These are phyloP conservation scores for Cydia splendana DNA, from an alignment of 1,140 invertebrate species.

Conservation along the genomic window DNA sequence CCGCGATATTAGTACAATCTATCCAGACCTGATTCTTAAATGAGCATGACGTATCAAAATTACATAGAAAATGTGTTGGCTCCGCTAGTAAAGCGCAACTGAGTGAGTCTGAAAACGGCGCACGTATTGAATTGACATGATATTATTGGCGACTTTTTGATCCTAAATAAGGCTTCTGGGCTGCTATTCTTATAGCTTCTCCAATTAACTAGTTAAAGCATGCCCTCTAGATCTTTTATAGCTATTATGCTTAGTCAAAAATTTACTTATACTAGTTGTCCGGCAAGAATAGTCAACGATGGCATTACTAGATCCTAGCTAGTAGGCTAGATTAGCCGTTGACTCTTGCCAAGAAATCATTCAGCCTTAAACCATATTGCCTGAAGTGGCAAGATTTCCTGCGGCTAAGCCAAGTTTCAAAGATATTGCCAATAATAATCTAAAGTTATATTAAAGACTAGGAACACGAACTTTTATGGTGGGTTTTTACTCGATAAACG, in stretches of 20 bases:
- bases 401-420: neutral
- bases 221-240: neutral
- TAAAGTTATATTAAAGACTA: neutral
- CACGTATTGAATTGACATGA: neutral
- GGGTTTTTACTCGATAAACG: neutral
- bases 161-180: neutral
- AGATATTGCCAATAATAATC: conserved; percentile 8
- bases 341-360: conserved; percentile 16
- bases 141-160: neutral
- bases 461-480: neutral
- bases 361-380: conserved; percentile 8
- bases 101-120: neutral
- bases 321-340: neutral
- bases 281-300: neutral
- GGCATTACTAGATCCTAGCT: neutral
- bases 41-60: neutral
- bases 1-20: conserved; percentile 10
- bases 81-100: neutral
- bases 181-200: neutral
- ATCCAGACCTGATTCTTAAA: neutral
- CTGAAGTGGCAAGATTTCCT: neutral
- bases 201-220: neutral
- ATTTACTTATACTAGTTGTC: neutral
- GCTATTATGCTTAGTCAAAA: neutral
- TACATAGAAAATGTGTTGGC: neutral